Base-by-base conservation (phyloP, 2,113 vertebrate species). In the Oceanodroma tethys region DNA sequence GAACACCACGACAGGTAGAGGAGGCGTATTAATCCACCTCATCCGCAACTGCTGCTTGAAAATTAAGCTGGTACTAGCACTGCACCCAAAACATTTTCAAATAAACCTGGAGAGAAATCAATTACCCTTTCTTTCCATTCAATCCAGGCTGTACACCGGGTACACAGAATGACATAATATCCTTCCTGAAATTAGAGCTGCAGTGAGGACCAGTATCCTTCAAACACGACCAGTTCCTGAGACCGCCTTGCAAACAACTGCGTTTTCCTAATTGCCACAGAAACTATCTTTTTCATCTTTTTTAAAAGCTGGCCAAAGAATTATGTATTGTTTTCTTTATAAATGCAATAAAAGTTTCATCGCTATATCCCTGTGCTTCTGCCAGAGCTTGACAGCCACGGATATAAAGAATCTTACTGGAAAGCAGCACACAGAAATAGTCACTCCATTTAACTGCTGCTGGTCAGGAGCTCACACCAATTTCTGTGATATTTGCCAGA, bases 141-240 rank as follows among this genome's bases (percentile, higher is more conserved):
- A 97, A 34, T 96, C 71, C 96, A 95, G 95, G 96, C 91, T 90
- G 87, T 93, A 95, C 96, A 84, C 97, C 94, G 93, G 89, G 97
- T 97, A 97, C 97, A 97, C 83, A 81, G 91, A 93, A 96, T 98
- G 98, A 98, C 98, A 96, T 97, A 98, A 98, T 98, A 98, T 98
- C 98, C 98, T 98, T 98, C 98, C 98, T 98, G 98, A 98, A 98
- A 96, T 95, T 48, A 98, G 94, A 96, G 95, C 70, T 66, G 91
- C 83, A 96, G 95, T 76, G 88, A 96, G 87, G 86, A 94, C 97
- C 96, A 96, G 95, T 71, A 98, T 98, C 97, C 98, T 98, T 98
- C 96, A 98, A 98, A 97, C 93, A 98, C 0, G 4, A 92, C 95
- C 86, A 84, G 96, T 97, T 98, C 97, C 98, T 97, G 97, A 97